Conservation (phyloP, 2,113 vertebrate species). For the Muntiacus reevesi region DNA sequence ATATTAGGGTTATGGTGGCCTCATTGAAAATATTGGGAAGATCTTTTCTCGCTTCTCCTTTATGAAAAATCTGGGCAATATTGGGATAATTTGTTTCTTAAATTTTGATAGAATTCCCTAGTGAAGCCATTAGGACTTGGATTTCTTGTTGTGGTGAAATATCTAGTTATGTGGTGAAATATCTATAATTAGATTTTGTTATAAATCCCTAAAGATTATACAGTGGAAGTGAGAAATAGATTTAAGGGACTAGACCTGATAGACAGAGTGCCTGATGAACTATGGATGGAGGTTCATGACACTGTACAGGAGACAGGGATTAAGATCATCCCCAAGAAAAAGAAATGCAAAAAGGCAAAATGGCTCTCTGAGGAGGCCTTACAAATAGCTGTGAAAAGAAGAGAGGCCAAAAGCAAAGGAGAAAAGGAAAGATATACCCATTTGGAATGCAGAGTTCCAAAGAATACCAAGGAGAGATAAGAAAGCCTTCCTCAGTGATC, state of each 20-base stretch:
- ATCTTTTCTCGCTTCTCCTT: not conserved
- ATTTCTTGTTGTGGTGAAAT: not conserved
- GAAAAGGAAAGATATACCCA: not conserved
- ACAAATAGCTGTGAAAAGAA: not conserved
- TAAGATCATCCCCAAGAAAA: not conserved
- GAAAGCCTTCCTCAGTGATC: fast-evolving
- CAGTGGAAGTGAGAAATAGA: not conserved
- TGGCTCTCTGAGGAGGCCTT: not conserved
- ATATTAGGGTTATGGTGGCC: not conserved
- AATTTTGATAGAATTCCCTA: not conserved
- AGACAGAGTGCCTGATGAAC: not conserved
- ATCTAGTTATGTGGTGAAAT: not conserved
- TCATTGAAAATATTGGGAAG: not conserved
- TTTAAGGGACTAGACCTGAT: not conserved
- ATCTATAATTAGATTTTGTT: not conserved
- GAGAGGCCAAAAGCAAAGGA: not conserved
- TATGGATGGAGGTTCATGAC: not conserved
- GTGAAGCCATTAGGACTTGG: not conserved
- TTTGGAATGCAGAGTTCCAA: not conserved
- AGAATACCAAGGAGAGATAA: not conserved
- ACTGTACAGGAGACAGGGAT: not conserved
- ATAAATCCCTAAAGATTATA: not conserved
- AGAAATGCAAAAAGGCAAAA: not conserved
- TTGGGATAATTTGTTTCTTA: not conserved
- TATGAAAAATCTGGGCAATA: not conserved